A percentile compares a stretch with the other conserved stretches of the same genome.
Conservation (phyloP, 2,888 invertebrate species). For the Drosophila fungiperda region DNA sequence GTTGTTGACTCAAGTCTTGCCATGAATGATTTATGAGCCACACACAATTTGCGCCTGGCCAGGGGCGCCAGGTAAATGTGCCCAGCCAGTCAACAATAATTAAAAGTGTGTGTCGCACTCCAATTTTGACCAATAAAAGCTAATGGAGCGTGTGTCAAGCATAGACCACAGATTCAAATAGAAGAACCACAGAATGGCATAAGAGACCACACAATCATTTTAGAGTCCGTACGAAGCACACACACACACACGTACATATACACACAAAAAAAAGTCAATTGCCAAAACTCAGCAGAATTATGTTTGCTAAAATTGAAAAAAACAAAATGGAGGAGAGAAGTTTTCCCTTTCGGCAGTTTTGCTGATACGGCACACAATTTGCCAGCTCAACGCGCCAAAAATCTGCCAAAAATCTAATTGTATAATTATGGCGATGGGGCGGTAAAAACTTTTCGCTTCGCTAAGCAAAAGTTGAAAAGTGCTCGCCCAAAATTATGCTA, state of each 20-base stretch:
- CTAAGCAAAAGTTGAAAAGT: slow-evolving; percentile 39
- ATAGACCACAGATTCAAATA: slow-evolving; percentile 16
- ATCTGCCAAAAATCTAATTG: slow-evolving; percentile 48
- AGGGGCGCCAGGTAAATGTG: slow-evolving; percentile 38
- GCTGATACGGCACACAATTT: slow-evolving; percentile 50
- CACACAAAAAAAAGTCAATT: slow-evolving; percentile 3
- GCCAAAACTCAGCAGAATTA: slow-evolving; percentile 16
- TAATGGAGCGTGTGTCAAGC: slow-evolving; percentile 40
- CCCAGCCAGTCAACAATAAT: slow-evolving; percentile 27
- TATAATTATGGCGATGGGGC: slow-evolving; percentile 43
- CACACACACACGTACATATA: not conserved
- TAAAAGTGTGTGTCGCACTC: slow-evolving; percentile 20
- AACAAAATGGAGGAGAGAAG: not conserved
- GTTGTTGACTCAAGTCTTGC: slow-evolving; percentile 36
- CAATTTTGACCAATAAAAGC: slow-evolving; percentile 33
- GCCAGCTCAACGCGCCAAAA: slow-evolving; percentile 52
- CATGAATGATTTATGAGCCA: slow-evolving; percentile 60
- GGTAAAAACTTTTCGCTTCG: slow-evolving; percentile 28
- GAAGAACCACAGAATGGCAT: not conserved
- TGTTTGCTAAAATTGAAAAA: slow-evolving; percentile 7
- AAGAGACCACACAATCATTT: slow-evolving; percentile 6
- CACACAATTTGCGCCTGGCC: slow-evolving; percentile 10
- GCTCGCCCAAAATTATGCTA: slow-evolving; percentile 47
- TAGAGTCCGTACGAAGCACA: not conserved
- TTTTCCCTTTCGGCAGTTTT: slow-evolving; percentile 22